A percentile compares a stretch with the other conserved stretches of the same genome.
phyloP scores from a whole-genome alignment of 2,797 vertebrate species.

The Karalla daura region DNA sequence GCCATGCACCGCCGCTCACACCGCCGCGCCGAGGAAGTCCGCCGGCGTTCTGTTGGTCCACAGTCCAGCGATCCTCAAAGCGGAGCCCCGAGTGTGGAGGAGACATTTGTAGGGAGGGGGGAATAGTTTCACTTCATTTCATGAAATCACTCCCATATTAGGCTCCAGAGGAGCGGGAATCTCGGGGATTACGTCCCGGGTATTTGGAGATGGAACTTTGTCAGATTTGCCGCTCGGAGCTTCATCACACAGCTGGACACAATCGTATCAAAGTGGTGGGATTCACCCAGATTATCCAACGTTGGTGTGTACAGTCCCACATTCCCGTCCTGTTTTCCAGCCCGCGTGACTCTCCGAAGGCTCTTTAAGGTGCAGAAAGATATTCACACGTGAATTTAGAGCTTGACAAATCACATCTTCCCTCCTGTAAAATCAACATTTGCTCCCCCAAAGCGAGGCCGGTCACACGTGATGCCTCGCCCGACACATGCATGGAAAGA shows the following conservation, averaged over 20 bases:
- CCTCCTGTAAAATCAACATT: constrained; percentile 10
- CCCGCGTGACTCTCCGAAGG: constrained; percentile 18
- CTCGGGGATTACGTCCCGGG: not conserved
- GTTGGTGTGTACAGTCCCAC: not conserved
- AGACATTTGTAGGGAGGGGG: constrained; percentile 38
- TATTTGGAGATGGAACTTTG: constrained; percentile 19
- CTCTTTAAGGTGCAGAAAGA: constrained; percentile 12
- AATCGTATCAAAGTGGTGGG: constrained; percentile 4
- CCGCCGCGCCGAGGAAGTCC: constrained; percentile 63
- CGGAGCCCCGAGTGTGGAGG: constrained; percentile 18
- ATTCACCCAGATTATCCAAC: not conserved
- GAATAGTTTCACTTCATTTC: constrained; percentile 2
- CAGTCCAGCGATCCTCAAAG: constrained; percentile 38
- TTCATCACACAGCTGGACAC: not conserved
- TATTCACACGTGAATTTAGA: constrained; percentile 7
- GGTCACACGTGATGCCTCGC: constrained; percentile 8
- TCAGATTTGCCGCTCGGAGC: not conserved
- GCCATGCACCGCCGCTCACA: constrained; percentile 64
- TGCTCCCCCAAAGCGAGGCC: not conserved
- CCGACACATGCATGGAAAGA: too few relatives aligned
- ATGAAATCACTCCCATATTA: too few relatives aligned
- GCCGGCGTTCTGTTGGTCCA: constrained; percentile 17
- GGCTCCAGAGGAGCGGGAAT: too few relatives aligned
- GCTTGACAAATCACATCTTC: constrained; percentile 30
- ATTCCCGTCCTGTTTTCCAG: constrained; percentile 18